Evolutionary conservation across 2,797 vertebrate genomes (phyloP).

Genomic region (Psittacula echo): DNA sequence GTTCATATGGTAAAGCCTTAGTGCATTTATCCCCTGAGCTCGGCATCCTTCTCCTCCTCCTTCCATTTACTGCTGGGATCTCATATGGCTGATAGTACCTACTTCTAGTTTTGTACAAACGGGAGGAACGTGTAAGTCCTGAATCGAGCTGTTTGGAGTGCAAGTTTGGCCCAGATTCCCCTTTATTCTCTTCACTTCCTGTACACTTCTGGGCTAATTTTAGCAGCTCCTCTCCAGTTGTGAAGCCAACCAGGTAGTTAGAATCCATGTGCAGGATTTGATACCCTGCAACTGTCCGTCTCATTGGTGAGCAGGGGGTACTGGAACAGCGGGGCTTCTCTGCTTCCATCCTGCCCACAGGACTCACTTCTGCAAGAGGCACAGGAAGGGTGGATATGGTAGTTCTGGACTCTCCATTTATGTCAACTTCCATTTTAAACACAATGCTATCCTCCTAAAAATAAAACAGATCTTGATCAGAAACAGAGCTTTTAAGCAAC

Average conservation of each 20-base stretch:
- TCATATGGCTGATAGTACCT: conserved; percentile 95
- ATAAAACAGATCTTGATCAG: conserved; percentile 64
- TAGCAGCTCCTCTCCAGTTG: conserved; percentile 93
- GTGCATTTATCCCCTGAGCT: conserved; percentile 92
- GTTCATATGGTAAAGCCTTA: conserved; percentile 84
- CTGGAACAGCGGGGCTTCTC: conserved; percentile 94
- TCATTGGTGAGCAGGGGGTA: conserved; percentile 93
- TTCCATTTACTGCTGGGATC: conserved; percentile 90
- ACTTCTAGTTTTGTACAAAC: conserved; percentile 87
- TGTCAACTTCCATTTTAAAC: conserved; percentile 91
- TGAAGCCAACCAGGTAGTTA: conserved; percentile 94
- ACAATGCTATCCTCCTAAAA: conserved; percentile 74
- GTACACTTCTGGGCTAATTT: conserved; percentile 91
- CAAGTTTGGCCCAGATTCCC: conserved; percentile 76
- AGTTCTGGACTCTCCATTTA: conserved; percentile 87
- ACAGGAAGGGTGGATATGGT: conserved; percentile 83
- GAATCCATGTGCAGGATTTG: conserved; percentile 98
- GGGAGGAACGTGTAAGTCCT: conserved; percentile 85
- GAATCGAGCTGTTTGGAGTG: conserved; percentile 84
- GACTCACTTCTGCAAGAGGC: conserved; percentile 80
- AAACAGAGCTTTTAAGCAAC: neutral
- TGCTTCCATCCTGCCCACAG: conserved; percentile 79
- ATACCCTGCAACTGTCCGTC: conserved; percentile 89
- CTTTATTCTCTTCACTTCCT: conserved; percentile 79
- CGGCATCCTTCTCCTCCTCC: conserved; percentile 89